Percentiles rank a stretch among this genome's conserved stretches.
Evolutionary conservation across 2,888 invertebrate species (phyloP).

Genomic region (Catocala fraxini): DNA sequence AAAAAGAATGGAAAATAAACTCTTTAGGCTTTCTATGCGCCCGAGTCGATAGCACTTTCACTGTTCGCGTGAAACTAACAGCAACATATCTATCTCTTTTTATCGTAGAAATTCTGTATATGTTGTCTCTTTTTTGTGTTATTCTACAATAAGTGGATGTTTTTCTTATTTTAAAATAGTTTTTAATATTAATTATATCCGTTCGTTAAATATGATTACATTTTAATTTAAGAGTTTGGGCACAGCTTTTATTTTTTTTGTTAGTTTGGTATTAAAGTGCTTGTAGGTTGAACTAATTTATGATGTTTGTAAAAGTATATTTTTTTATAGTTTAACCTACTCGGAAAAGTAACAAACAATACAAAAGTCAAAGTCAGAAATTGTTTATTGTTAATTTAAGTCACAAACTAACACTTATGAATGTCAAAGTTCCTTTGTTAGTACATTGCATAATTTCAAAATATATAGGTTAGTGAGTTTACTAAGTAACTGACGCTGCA

Average conservation of each 20-base stretch:
- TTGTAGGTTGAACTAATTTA: too few species aligned
- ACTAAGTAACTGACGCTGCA: too few species aligned
- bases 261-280: too few species aligned
- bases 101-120: constrained; percentile 1
- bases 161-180: constrained; percentile 30
- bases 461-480: too few species aligned
- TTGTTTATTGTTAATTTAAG: too few species aligned
- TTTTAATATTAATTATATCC: constrained; percentile 26
- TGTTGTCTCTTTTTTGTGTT: constrained; percentile 19
- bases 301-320: too few species aligned
- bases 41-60: constrained; percentile 61
- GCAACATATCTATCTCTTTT: constrained; percentile 36
- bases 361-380: too few species aligned
- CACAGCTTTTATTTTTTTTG: background rate
- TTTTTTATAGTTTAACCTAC: too few species aligned
- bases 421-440: too few species aligned
- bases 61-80: constrained; percentile 42
- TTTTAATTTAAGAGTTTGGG: constrained; percentile 19
- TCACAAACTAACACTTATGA: too few species aligned
- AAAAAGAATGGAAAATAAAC: constrained; percentile 50
- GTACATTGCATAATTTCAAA: too few species aligned
- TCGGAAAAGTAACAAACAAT: too few species aligned
- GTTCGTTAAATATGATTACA: constrained; percentile 10
- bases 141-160: constrained; percentile 19
- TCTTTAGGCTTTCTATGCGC: constrained; percentile 59